These are phyloP conservation scores for Octodonta nipae DNA, from an alignment of 2,888 invertebrate species.

Conservation along the genomic window DNA sequence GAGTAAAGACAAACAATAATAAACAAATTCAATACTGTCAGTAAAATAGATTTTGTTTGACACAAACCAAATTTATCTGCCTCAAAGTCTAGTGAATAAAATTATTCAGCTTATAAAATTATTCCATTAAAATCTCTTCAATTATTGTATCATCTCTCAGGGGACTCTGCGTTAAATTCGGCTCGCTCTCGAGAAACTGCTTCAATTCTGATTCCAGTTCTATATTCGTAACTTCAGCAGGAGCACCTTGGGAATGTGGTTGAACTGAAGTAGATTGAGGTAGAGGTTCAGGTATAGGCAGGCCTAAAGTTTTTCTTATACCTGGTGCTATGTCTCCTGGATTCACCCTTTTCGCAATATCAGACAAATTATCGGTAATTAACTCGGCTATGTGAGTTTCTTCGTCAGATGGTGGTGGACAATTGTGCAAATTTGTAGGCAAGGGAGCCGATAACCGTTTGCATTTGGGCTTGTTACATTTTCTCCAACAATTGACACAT, in stretches of 20 bases:
- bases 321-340: conserved; percentile 22
- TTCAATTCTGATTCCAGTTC: conserved; percentile 56
- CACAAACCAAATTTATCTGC: not conserved
- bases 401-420: conserved; percentile 52
- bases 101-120: too few species aligned
- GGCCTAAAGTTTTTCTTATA: conserved; percentile 17
- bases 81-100: too few species aligned
- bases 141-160: conserved; percentile 35
- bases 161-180: conserved; percentile 41
- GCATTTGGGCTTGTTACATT: conserved; percentile 68
- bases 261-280: too few species aligned
- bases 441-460: conserved; percentile 59
- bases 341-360: conserved; percentile 57
- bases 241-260: not conserved
- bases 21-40: too few species aligned
- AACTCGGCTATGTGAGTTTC: conserved; percentile 66
- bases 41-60: not conserved
- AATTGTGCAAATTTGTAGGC: conserved; percentile 57
- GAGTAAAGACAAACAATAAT: too few species aligned
- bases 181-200: conserved; percentile 58
- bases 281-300: conserved; percentile 18
- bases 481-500: conserved; percentile 63
- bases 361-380: conserved; percentile 59
- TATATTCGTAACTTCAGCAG: conserved; percentile 21
- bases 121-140: conserved; percentile 34